Evolutionary conservation across 1,140 invertebrate genomes (phyloP).

Genomic region (Pomacea maculata): DNA sequence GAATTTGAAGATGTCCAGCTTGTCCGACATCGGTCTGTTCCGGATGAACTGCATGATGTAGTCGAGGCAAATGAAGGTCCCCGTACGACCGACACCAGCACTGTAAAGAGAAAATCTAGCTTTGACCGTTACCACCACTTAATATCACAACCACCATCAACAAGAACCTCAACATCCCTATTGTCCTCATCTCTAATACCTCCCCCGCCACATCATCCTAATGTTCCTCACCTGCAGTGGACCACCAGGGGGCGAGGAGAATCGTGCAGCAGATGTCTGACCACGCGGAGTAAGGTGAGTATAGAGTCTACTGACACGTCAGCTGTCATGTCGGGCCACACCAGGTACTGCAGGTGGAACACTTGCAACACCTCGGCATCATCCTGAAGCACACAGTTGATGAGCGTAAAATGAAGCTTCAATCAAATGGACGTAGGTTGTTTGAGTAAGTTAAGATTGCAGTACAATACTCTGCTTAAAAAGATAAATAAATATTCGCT

Average conservation of each 20-base stretch:
- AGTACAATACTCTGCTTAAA: no score
- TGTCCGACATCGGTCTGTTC: not conserved
- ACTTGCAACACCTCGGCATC: not conserved
- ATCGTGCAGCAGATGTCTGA: not conserved
- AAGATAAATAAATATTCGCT: no score
- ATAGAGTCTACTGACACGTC: not conserved
- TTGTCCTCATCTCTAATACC: no score
- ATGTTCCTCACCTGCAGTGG: conserved; percentile 5
- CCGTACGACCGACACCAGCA: conserved; percentile 15
- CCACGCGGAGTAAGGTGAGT: not conserved
- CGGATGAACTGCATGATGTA: conserved; percentile 25
- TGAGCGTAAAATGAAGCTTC: no score
- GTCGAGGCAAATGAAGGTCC: conserved; percentile 17
- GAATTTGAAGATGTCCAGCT: conserved; percentile 14
- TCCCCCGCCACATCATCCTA: no score
- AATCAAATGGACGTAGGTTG: no score
- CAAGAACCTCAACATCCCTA: no score
- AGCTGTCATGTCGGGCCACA: conserved; percentile 15
- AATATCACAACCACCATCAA: no score
- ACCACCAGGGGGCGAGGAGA: not conserved
- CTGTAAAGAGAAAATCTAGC: not conserved
- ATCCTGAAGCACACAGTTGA: no score
- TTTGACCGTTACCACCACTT: no score
- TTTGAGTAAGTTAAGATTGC: no score
- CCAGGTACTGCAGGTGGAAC: conserved; percentile 8